These are phyloP conservation scores for Dryas iulia DNA, from an alignment of 1,140 invertebrate genomes.

Conservation along the genomic window DNA sequence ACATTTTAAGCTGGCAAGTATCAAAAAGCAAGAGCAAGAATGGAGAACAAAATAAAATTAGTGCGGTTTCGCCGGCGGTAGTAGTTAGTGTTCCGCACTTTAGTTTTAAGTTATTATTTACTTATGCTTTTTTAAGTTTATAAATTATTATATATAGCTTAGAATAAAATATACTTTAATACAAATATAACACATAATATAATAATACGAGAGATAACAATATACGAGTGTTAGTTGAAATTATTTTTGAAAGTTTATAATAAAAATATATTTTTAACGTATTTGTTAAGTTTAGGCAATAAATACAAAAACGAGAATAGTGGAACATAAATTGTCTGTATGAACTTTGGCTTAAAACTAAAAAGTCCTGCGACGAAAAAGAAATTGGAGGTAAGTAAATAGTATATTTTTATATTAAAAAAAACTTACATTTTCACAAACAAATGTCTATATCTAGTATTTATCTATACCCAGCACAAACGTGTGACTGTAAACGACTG, in stretches of 20 bases:
- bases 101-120: slow-evolving; percentile 11
- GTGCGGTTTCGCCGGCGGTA: slow-evolving; percentile 8
- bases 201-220: no score
- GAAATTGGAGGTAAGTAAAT: neutral
- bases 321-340: neutral
- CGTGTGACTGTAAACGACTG: no score
- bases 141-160: neutral
- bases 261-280: no score
- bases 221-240: neutral
- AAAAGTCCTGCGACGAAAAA: neutral
- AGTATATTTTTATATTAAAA: no score
- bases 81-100: slow-evolving; percentile 1
- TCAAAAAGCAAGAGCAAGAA: neutral
- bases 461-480: no score
- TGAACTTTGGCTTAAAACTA: neutral
- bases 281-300: no score
- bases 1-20: slow-evolving; percentile 4
- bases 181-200: neutral
- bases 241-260: no score
- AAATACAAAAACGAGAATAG: neutral
- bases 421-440: no score
- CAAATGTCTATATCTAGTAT: no score
- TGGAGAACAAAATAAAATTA: slow-evolving; percentile 2
- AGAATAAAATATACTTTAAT: neutral
- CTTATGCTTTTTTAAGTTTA: neutral